Base-by-base conservation (phyloP, 2,113 vertebrate species). In the Urocynchramus pylzowi region DNA sequence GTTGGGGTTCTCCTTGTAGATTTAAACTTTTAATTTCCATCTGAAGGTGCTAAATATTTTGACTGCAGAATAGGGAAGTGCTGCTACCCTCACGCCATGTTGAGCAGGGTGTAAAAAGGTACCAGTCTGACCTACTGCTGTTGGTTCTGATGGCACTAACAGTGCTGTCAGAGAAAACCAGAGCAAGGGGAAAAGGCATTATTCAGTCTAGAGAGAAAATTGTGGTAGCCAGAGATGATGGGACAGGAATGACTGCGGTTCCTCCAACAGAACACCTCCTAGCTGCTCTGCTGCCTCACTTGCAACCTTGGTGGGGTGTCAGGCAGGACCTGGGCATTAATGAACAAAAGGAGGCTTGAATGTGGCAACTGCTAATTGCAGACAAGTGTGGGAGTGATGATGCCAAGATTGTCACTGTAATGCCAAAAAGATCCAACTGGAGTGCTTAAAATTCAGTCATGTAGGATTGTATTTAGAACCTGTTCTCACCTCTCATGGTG, bases 391-490 rank as follows among this genome's bases (percentile, higher is more conserved):
- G 92, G 96, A 93, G 87, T 89, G 87, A 75, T 52, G 73, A 82
- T 94, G 92, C 92, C 87, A 89, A 87, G 92, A 78, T 75, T 94
- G 84, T 96, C 92, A 75, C 84, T 91, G 69, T 68, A 75, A 82
- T 20, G 70, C 90, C 93, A 78, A n/a, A 89, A 89, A 57, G 81
- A 89, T 93, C 69, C 56, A 65, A 91, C 82, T 39, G 42, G 54
- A 91, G 52, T 54, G 57, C 84, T 96, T 94, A 95, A 95, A 97
- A 94, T 95, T 80, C 86, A 93, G 37, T 71, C 65, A 60, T 27
- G 77, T 39, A 54, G 60, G 87, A 77, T 61, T 94, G 93, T 84
- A 84, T 96, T 96, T 94, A 89, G 74, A 95, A 89, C 87, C 65
- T 91, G 89, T 94, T 95, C 87, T 91, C 93, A 96, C 93, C 87